Evolutionary conservation across 2,113 vertebrate species (phyloP).

Genomic region (Gnathochromis pfefferi): DNA sequence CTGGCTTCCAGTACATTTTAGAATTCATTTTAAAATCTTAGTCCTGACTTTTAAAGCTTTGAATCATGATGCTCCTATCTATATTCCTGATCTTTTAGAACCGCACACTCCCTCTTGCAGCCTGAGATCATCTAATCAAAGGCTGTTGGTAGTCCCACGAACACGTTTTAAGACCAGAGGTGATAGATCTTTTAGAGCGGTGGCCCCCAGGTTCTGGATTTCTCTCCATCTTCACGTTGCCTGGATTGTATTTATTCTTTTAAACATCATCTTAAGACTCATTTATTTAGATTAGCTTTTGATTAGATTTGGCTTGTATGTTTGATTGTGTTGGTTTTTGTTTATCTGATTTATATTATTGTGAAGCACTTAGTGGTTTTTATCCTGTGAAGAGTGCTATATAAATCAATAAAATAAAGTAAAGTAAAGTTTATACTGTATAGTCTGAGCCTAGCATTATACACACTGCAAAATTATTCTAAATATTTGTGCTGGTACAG

Average conservation of each 20-base stretch:
- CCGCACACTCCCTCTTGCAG: neutral
- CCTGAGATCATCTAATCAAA: neutral
- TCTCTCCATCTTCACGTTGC: neutral
- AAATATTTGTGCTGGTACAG: neutral
- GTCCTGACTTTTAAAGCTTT: neutral
- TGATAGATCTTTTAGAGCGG: neutral
- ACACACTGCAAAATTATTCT: accelerated
- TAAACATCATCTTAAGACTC: neutral
- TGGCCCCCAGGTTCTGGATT: neutral
- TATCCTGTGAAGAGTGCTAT: neutral
- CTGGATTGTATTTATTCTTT: neutral
- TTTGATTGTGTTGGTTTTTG: neutral
- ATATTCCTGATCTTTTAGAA: accelerated
- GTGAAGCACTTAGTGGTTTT: neutral
- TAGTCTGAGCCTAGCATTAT: neutral
- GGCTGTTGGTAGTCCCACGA: neutral
- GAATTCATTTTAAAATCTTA: neutral
- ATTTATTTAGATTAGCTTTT: neutral
- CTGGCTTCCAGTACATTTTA: neutral
- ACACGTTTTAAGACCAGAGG: accelerated
- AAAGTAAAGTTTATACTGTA: neutral
- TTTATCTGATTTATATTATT: neutral
- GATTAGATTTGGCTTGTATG: neutral
- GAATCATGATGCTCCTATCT: neutral
- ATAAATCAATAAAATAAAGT: neutral